Percentiles rank a stretch among this genome's conserved stretches.
Evolutionary conservation across 2,797 vertebrate species (phyloP).

Genomic region (Oreonectes daqikongensis): DNA sequence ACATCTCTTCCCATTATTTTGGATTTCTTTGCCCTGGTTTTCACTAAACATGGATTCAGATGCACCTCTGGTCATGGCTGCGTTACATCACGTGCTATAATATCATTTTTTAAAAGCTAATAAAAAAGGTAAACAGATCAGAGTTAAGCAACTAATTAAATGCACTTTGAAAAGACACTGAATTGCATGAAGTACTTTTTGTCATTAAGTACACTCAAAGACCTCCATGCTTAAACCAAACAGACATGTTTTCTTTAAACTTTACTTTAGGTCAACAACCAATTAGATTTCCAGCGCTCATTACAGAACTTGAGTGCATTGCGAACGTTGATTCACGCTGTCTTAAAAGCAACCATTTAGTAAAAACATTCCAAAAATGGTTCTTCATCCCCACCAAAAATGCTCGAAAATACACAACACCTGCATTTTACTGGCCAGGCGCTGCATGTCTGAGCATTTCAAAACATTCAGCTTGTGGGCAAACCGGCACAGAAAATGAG

Average conservation of each 20-base stretch:
- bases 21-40: too few species aligned
- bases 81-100: too few species aligned
- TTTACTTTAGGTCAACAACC: neutral
- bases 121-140: neutral
- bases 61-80: too few species aligned
- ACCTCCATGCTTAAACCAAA: too few species aligned
- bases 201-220: too few species aligned
- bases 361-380: neutral
- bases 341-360: neutral
- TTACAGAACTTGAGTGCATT: neutral
- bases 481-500: constrained; percentile 39
- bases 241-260: neutral
- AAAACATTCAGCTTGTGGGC: constrained; percentile 25
- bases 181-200: too few species aligned
- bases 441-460: neutral
- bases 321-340: neutral
- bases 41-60: too few species aligned
- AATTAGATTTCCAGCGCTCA: neutral
- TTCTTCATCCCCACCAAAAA: neutral
- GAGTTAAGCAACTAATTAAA: neutral
- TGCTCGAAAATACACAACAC: neutral
- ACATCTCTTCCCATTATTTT: too few species aligned
- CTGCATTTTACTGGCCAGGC: neutral
- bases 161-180: neutral
- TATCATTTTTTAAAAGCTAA: too few species aligned